A percentile compares a stretch with the other conserved stretches of the same genome.
phyloP scores from a whole-genome alignment of 2,888 invertebrate species.

The Atethmia centrago region DNA sequence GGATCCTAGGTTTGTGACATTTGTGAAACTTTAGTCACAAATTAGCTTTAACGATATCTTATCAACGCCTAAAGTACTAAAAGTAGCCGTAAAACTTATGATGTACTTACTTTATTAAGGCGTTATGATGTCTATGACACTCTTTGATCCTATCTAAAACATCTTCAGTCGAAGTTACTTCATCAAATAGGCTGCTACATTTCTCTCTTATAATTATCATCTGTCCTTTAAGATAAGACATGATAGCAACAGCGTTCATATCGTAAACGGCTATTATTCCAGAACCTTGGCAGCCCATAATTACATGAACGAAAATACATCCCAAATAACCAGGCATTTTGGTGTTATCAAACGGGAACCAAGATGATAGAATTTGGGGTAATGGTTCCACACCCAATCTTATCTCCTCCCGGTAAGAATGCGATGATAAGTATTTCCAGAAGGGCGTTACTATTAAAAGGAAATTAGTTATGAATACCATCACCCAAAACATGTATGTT shows the following conservation, averaged over 20 bases:
- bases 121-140: conserved; percentile 79
- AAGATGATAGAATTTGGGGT: conserved; percentile 78
- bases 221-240: conserved; percentile 82
- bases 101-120: conserved; percentile 75
- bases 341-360: conserved; percentile 82
- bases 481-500: conserved; percentile 76
- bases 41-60: conserved; percentile 5
- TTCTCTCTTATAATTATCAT: conserved; percentile 74
- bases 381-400: conserved; percentile 71
- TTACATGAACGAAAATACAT: conserved; percentile 72
- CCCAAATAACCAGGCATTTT: conserved; percentile 77
- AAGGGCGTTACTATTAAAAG: conserved; percentile 73
- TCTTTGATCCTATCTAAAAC: conserved; percentile 75
- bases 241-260: conserved; percentile 75
- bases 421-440: conserved; percentile 70
- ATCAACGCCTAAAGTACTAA: conserved; percentile 18
- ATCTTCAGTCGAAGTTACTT: conserved; percentile 46
- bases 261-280: conserved; percentile 77
- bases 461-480: conserved; percentile 72
- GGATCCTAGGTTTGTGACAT: neutral
- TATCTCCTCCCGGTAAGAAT: conserved; percentile 72
- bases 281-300: conserved; percentile 73
- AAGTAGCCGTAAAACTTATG: conserved; percentile 19
- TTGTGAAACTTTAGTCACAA: conserved; percentile 21
- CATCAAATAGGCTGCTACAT: conserved; percentile 73